Evolutionary conservation across 2,113 vertebrate genomes (phyloP), one percentile per base, ranked within the genome.

Genomic region (Gobius niger): DNA sequence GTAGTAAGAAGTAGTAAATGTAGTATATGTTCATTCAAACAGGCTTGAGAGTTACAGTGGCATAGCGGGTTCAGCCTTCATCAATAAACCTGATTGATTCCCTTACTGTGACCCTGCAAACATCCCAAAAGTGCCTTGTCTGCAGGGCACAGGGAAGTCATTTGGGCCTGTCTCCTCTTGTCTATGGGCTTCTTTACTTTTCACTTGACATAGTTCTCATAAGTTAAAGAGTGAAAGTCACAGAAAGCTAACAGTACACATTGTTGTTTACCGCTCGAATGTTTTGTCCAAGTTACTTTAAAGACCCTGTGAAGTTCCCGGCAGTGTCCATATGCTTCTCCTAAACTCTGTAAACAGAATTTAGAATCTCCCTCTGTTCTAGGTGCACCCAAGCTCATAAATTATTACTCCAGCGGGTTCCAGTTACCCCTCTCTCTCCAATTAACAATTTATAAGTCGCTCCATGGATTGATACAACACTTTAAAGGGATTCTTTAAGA

Each of bases 401-500:
- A 89, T 88, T 80, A 88, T 85, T 87, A 63, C 77, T 81, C 75
- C 66, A 47, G 8, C 2, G 24, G 78, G 74, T 62, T 63, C 75
- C 60, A 15, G 57, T 87, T 81, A 69, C 72, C 68, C 67, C 68
- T 75, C 72, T 76, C 24, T 24, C 24, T 76, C 15, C 67, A 70
- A 84, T 88, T 75, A 88, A 87, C 50, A 75, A 88, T 89, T 81
- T 70, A 88, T 88, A 72, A 75, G 41, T 47, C 49, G 54, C 63
- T 46, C 46, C 73, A 80, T 81, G 80, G 77, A 81, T 81, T 81
- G 80, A 69, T 81, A 81, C 75, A 80, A 78, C 80, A 83, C 85
- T 83, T 80, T 72, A 63, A 52, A 59, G 59, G 67, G 73, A 79
- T 83, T 82, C 57, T 80, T 53, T 65, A 56, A 69, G 80, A 76